A percentile compares a stretch with the other conserved stretches of the same genome.
phyloP scores from a whole-genome alignment of 2,113 vertebrate genomes.

The Cromileptes altivelis region DNA sequence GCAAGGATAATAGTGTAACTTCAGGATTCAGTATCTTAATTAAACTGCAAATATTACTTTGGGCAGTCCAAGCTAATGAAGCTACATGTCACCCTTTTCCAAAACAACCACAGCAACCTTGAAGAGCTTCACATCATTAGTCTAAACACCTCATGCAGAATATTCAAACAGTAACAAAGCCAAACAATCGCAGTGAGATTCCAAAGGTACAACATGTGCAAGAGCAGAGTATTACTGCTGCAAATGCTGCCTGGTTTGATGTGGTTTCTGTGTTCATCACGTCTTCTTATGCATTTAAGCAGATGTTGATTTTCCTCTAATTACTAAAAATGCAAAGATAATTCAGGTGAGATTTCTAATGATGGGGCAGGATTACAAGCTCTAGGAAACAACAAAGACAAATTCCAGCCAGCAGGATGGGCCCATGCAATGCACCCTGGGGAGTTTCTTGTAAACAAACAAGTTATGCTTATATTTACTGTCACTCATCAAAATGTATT shows the following conservation, averaged over 20 bases:
- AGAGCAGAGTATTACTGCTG: neutral
- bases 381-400: neutral
- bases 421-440: neutral
- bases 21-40: neutral
- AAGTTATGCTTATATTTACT: neutral
- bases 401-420: neutral
- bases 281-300: neutral
- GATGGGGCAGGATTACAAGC: neutral
- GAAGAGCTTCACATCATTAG: neutral
- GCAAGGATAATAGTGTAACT: neutral
- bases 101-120: neutral
- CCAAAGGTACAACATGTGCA: neutral
- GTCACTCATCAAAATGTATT: neutral
- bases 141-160: neutral
- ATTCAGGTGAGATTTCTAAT: neutral
- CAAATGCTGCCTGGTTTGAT: neutral
- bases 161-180: neutral
- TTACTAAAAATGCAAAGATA: neutral
- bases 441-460: neutral
- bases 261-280: neutral
- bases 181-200: neutral
- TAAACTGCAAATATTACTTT: neutral
- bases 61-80: neutral
- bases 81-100: neutral
- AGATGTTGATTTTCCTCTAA: neutral